Evolutionary conservation across 2,797 vertebrate genomes (phyloP).

Genomic region (Hippoglossus hippoglossus): DNA sequence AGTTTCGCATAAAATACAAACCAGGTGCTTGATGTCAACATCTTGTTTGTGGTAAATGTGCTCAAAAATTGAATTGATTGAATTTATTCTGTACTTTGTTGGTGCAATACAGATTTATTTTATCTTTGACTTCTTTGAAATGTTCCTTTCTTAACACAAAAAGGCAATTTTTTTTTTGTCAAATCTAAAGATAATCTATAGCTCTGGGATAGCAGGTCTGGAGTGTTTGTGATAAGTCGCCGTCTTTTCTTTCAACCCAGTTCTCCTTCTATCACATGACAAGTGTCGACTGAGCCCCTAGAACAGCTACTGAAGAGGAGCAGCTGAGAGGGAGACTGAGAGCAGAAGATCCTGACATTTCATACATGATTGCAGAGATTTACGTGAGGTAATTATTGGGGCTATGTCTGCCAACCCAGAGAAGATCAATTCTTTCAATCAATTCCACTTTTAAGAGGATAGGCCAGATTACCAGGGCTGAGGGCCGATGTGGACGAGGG

Average conservation of each 20-base stretch:
- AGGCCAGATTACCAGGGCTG: conserved; percentile 81
- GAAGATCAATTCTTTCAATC: conserved; percentile 87
- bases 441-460: conserved; percentile 87
- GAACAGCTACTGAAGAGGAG: conserved; percentile 30
- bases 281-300: conserved; percentile 25
- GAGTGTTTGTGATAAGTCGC: conserved; percentile 45
- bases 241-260: background rate
- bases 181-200: background rate
- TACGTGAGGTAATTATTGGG: conserved; percentile 83
- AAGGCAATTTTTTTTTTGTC: background rate
- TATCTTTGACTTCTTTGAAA: background rate
- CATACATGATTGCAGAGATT: conserved; percentile 82
- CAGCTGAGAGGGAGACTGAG: conserved; percentile 25
- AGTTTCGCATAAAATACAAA: conserved; percentile 20
- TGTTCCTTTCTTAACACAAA: background rate
- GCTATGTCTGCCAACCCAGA: conserved; percentile 77
- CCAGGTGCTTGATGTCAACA: conserved; percentile 11
- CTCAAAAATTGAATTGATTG: too few relatives aligned
- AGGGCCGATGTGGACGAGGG: conserved; percentile 71
- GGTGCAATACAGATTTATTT: background rate
- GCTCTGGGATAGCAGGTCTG: background rate
- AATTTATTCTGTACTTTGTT: too few relatives aligned
- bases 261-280: conserved; percentile 27
- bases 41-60: conserved; percentile 12
- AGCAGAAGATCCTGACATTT: conserved; percentile 75